These are phyloP conservation scores for Pangasius larnaudii DNA, from an alignment of 2,797 vertebrate genomes.

Conservation along the genomic window DNA sequence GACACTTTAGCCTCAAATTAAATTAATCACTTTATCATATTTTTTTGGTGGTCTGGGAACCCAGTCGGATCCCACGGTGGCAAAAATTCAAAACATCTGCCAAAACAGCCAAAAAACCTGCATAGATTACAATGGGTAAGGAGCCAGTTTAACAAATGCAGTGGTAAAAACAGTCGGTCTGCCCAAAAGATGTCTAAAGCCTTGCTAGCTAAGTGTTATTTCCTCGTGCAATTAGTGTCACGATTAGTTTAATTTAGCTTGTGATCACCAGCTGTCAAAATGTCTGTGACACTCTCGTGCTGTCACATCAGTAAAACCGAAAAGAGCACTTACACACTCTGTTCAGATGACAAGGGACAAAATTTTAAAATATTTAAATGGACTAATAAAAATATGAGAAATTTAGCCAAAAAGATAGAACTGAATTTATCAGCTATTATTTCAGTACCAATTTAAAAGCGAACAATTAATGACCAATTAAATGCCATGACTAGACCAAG, in stretches of 20 bases:
- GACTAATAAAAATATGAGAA: background rate
- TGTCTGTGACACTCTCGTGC: too few species aligned
- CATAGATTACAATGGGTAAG: background rate
- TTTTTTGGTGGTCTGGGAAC: background rate
- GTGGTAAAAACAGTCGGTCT: background rate
- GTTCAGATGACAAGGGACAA: background rate
- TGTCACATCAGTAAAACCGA: background rate
- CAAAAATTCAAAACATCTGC: constrained; percentile 13
- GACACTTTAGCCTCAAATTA: background rate
- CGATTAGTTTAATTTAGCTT: constrained; percentile 1
- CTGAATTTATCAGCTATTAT: background rate
- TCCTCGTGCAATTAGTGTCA: constrained; percentile 1
- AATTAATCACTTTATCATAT: background rate
- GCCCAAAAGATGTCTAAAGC: background rate
- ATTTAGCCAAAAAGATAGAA: background rate
- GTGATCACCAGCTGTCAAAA: constrained; percentile 9
- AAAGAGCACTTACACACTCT: background rate
- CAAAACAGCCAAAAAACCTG: background rate
- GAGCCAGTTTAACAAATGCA: background rate
- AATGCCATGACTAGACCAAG: background rate
- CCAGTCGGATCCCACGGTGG: background rate
- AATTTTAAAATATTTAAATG: background rate
- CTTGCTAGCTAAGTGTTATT: background rate
- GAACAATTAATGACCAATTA: background rate
- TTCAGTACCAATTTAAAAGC: background rate